A percentile compares a stretch with the other conserved stretches of the same genome.
These are phyloP conservation scores for Heliconius erato DNA, from an alignment of 2,888 invertebrate species.

Conservation along the genomic window DNA sequence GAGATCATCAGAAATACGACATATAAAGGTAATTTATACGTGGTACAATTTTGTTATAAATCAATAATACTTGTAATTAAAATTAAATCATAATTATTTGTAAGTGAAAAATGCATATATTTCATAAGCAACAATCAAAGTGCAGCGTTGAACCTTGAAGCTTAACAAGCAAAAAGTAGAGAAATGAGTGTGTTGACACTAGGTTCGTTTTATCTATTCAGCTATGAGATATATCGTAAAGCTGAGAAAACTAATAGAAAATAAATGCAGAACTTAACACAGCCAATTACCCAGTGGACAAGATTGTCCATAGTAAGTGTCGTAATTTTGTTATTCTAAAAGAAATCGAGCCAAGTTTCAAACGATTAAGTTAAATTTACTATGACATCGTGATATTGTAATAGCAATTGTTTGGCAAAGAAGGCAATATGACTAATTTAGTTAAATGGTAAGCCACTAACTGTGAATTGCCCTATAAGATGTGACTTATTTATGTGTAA, in stretches of 20 bases:
- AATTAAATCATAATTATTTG: not conserved
- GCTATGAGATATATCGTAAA: not conserved
- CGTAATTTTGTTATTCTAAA: slow-evolving; percentile 24
- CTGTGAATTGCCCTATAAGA: slow-evolving; percentile 1
- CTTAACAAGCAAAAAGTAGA: too few relatives aligned
- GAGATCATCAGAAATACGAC: not conserved
- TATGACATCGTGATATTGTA: slow-evolving; percentile 34
- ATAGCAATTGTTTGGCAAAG: slow-evolving; percentile 36
- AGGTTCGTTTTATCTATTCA: too few relatives aligned
- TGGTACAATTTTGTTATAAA: too few relatives aligned
- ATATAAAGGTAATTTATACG: too few relatives aligned
- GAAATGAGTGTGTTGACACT: too few relatives aligned
- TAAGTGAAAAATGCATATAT: not conserved
- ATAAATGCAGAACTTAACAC: not conserved
- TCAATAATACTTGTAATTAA: too few relatives aligned
- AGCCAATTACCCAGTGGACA: slow-evolving; percentile 19
- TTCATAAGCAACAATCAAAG: too few relatives aligned
- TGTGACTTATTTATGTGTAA: slow-evolving; percentile 25
- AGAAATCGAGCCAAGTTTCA: slow-evolving; percentile 39
- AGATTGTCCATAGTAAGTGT: slow-evolving; percentile 15
- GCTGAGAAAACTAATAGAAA: not conserved
- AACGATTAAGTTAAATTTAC: slow-evolving; percentile 40
- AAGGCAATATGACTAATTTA: slow-evolving; percentile 35
- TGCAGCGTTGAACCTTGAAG: too few relatives aligned
- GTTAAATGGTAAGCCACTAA: slow-evolving; percentile 18